Conservation (phyloP, 2,797 vertebrate genomes). For the Labroides dimidiatus region DNA sequence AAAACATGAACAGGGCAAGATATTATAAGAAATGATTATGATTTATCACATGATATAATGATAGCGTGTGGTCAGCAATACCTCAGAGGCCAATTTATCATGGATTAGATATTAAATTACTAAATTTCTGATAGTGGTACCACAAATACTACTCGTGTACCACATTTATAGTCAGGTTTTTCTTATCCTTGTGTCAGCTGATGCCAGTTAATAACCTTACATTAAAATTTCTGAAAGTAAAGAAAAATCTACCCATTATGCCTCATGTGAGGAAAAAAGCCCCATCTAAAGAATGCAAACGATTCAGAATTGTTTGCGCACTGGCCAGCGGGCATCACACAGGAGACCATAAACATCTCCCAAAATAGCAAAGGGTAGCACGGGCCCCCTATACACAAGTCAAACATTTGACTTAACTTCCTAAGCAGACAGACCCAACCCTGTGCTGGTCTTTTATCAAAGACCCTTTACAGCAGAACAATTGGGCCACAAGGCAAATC, state of each 20-base stretch:
- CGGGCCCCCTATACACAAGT: slow-evolving; percentile 75
- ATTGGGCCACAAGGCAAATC: slow-evolving; percentile 74
- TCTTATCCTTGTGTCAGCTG: not conserved
- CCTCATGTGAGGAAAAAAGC: not conserved
- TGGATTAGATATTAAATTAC: no score
- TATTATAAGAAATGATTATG: not conserved
- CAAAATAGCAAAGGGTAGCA: slow-evolving; percentile 72
- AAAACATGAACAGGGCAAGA: slow-evolving; percentile 46
- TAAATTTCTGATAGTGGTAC: no score
- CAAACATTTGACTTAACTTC: slow-evolving; percentile 74
- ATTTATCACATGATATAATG: no score
- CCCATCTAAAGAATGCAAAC: slow-evolving; percentile 21
- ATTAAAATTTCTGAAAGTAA: not conserved
- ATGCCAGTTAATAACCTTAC: not conserved
- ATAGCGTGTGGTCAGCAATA: no score
- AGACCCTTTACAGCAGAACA: slow-evolving; percentile 82
- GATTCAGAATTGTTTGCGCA: slow-evolving; percentile 32
- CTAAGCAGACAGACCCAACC: slow-evolving; percentile 79
- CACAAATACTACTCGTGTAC: no score
- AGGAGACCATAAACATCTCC: slow-evolving; percentile 69
- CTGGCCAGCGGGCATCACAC: slow-evolving; percentile 58
- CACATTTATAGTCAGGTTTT: no score
- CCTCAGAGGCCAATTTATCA: no score
- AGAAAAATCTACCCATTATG: not conserved
- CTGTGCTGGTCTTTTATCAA: slow-evolving; percentile 78